Evolutionary conservation across 92 coral and sea anemone species (phyloP), one percentile per base, ranked within the genome.

Genomic region (Nematostella vectensis): DNA sequence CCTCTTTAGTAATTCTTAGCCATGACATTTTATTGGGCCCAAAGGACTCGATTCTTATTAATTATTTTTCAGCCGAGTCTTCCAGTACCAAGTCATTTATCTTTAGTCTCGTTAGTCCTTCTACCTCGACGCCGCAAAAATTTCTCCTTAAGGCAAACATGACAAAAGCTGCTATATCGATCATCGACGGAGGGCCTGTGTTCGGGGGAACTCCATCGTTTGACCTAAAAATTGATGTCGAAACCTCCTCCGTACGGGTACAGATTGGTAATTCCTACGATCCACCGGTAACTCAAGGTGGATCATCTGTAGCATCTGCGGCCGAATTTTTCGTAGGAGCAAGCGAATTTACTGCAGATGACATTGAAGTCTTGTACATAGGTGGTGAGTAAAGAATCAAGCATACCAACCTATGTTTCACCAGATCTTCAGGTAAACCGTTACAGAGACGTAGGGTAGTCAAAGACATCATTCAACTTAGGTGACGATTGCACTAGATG

Each of bases 51-150:
- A n/a, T n/a, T n/a, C n/a, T n/a, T n/a, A n/a, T n/a, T n/a, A n/a
- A n/a, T n/a, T n/a, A n/a, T n/a, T n/a, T n/a, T n/a, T n/a, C n/a
- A n/a, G n/a, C n/a, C n/a, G n/a, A 33, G 6, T 11, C 50, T 11
- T 54, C 74, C 23, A 74, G 81, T 33, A 54, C 81, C 20, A 53
- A 63, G 17, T 67, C 81, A 23, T 74, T 74, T 37, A 47, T 74
- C 11, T 74, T 74, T 8, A 50, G 75, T 45, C 51, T 74, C 22
- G 39, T 21, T 0, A 74, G 56, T 6, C 61, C 54, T 18, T 15
- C 52, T 21, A 26, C 59, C 9, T 29, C 59, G n/a, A 1, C 11
- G 1, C 54, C 58, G 22, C 43, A 23, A 21, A 49, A 26, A 18
- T 58, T 66, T 24, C 31, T 27, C 1, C 11, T 74, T 15, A 65